Evolutionary conservation across 2,797 vertebrate genomes (phyloP).

Genomic region (Glossophaga mutica): DNA sequence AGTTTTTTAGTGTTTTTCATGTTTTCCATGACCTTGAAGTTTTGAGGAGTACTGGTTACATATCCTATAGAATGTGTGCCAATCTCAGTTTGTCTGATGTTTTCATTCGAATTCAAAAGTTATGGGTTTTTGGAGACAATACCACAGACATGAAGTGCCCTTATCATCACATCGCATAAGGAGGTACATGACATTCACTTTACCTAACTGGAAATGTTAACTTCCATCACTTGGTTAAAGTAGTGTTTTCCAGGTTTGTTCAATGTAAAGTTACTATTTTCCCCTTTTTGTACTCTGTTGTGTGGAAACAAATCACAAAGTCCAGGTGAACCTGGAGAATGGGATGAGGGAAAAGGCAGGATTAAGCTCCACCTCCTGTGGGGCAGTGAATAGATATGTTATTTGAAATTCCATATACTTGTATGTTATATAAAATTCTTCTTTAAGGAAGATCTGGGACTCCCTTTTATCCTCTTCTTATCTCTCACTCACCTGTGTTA

Average conservation of each 20-base stretch:
- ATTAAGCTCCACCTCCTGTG: neutral
- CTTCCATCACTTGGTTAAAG: neutral
- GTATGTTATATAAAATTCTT: neutral
- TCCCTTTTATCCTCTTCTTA: neutral
- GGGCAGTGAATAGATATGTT: neutral
- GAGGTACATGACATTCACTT: neutral
- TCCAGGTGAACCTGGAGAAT: neutral
- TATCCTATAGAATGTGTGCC: neutral
- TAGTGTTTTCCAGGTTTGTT: neutral
- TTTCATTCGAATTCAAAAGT: neutral
- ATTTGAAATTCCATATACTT: neutral
- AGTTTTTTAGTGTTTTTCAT: neutral
- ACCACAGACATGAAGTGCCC: neutral
- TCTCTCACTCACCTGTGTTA: neutral
- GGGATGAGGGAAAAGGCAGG: neutral
- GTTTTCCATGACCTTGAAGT: neutral
- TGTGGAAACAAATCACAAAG: neutral
- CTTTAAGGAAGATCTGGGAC: neutral
- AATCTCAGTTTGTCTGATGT: neutral
- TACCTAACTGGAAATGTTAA: neutral
- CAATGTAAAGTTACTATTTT: neutral
- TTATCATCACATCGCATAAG: neutral
- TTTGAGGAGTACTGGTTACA: neutral
- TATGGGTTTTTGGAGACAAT: neutral
- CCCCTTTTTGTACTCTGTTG: neutral